Percentiles rank a stretch among this genome's conserved stretches.
phyloP scores from a whole-genome alignment of 2,888 invertebrate genomes.

The Aspidiotus rigidus region DNA sequence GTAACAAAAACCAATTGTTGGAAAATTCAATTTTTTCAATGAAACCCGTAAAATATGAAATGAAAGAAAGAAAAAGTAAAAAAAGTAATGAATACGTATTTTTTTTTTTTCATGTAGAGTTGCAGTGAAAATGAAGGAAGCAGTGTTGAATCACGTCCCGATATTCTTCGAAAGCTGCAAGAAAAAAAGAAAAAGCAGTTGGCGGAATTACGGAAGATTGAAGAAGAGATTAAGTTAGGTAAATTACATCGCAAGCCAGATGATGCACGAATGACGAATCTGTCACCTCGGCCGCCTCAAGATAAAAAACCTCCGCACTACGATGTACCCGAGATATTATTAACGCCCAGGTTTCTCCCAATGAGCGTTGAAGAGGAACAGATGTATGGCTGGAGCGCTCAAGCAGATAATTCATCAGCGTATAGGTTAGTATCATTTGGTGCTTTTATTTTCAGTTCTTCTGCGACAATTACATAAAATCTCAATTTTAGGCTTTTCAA shows the following conservation, averaged over 20 bases:
- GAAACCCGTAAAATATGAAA: too few species aligned
- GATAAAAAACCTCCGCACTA: conserved; percentile 46
- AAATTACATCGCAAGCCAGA: conserved; percentile 45
- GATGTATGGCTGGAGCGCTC: conserved; percentile 47
- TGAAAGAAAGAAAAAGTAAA: too few species aligned
- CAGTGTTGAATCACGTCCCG: conserved; percentile 63
- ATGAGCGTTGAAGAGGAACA: conserved; percentile 49
- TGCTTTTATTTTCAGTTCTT: background rate
- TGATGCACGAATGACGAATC: conserved; percentile 27
- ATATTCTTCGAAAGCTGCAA: conserved; percentile 76
- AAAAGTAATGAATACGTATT: background rate
- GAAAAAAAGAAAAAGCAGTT: conserved; percentile 82
- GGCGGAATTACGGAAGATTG: conserved; percentile 69
- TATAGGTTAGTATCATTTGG: conserved; percentile 38
- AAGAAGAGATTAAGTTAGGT: conserved; percentile 78
- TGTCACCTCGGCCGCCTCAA: conserved; percentile 38
- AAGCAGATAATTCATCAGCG: conserved; percentile 36
- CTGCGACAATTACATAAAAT: background rate
- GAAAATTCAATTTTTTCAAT: too few species aligned
- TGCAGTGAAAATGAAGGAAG: conserved; percentile 65
- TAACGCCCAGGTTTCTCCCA: conserved; percentile 64
- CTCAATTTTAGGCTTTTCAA: conserved; percentile 32
- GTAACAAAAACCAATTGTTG: conserved; percentile 38
- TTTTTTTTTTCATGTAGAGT: background rate
- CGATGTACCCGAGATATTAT: conserved; percentile 66